Conservation (phyloP, 2,113 vertebrate species). For the Hippopotamus amphibius region DNA sequence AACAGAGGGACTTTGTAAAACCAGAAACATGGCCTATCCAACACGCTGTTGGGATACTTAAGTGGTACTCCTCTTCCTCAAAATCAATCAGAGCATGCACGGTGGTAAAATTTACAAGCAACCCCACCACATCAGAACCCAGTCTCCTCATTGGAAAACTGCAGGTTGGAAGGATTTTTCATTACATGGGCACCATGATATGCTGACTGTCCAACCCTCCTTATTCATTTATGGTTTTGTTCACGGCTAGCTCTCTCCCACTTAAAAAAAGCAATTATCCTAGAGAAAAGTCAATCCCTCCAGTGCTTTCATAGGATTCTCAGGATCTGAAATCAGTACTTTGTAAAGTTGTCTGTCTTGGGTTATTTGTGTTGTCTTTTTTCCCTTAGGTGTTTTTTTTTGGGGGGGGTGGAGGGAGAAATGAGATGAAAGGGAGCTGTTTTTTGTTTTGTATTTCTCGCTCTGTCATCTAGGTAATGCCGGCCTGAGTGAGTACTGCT, state of each 20-base stretch:
- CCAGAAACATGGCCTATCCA: background rate
- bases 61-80: background rate
- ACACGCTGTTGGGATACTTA: background rate
- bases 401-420: rapidly evolving
- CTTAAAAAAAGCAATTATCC: background rate
- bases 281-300: background rate
- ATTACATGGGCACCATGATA: too few relatives aligned
- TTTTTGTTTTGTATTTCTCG: background rate
- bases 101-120: background rate
- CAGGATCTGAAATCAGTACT: background rate
- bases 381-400: background rate
- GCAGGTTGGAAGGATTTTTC: background rate
- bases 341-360: background rate
- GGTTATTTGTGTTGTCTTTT: background rate
- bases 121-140: background rate
- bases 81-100: background rate
- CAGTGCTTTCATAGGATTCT: background rate
- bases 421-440: background rate
- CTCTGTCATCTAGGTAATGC: background rate
- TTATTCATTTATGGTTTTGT: background rate
- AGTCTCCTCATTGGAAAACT: background rate
- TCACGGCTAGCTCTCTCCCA: background rate
- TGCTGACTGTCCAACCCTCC: background rate
- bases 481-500: background rate
- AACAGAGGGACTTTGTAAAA: background rate